Evolutionary conservation across 1,140 invertebrate genomes (phyloP).

Genomic region (Atta colombica): DNA sequence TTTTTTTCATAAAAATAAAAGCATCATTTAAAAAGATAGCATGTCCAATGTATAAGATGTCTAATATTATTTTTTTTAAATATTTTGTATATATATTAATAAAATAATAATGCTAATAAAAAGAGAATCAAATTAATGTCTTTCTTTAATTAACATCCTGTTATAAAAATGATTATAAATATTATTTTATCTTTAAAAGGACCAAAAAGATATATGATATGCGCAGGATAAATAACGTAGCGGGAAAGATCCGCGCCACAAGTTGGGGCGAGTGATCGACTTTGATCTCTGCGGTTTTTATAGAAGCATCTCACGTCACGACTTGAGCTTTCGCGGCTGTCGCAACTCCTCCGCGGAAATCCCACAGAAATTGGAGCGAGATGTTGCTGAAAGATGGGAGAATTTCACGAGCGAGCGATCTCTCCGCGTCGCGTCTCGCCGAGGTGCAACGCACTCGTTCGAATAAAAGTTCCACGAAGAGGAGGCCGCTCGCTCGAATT

Average conservation of each 20-base stretch:
- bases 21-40: neutral
- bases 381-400: constrained; percentile 34
- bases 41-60: neutral
- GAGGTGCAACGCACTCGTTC: constrained; percentile 43
- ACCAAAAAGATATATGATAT: constrained; percentile 22
- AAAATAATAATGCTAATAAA: neutral
- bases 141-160: neutral
- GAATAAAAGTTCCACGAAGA: constrained; percentile 33
- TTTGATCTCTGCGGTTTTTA: constrained; percentile 79
- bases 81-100: neutral
- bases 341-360: constrained; percentile 45
- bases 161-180: constrained; percentile 4
- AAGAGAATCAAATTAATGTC: neutral
- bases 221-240: constrained; percentile 72
- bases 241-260: constrained; percentile 48
- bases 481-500: constrained; percentile 28
- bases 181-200: constrained; percentile 20
- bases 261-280: constrained; percentile 63
- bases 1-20: neutral
- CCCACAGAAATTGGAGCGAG: constrained; percentile 41
- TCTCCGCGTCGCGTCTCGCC: neutral
- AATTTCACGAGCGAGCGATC: constrained; percentile 42
- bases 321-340: constrained; percentile 72
- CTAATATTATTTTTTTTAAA: neutral
- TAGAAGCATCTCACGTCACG: constrained; percentile 56